Base-by-base conservation (phyloP, 2,888 invertebrate species). In the Steinernema hermaphroditum region DNA sequence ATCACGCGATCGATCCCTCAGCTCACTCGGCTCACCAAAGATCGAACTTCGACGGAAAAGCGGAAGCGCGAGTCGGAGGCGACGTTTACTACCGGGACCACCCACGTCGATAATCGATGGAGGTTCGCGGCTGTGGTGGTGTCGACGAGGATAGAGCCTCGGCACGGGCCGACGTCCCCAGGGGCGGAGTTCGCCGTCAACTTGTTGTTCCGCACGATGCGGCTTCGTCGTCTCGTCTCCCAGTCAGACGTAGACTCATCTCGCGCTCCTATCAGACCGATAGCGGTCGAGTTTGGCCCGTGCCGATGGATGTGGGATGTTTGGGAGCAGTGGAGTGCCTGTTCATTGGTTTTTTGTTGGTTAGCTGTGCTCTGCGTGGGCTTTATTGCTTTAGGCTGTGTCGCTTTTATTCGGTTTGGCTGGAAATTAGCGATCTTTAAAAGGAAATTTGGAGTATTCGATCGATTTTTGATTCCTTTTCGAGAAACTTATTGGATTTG, bases 191-290 rank as follows among this genome's bases (percentile, higher is more conserved):
- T 62, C 62, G 9, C 54, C n/a, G 27, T 27, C 62, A 62, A 62
- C 62, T 62, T 62, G 62, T 62, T 62, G 62, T 62, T 62, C 32
- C 32, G 62, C 62, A 62, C 62, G 54, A 22, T 9, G 43, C 43
- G 22, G 46, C 62, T 16, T 62, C 62, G 62, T 32, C 19, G 62
- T 62, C 32, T 24, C 29, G 62, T 29, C 62, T 62, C 32, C 27
- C 32, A 62, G 62, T 62, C 62, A 62, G 46, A 46, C 46, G 46
- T 4, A 19, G 46, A 46, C 46, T 46, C 46, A 46, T 19, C 37
- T 37, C 37, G 37, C 37, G 37, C 37, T 37, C 37, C 37, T 37
- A 37, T 37, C 37, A 37, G 37, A 37, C 37, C 37, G 37, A 37
- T 37, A 37, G 37, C 37, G 37, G 6, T 37, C 37, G 37, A 37